Percentiles rank a stretch among this genome's conserved stretches.
These are phyloP conservation scores for Eupeodes luniger DNA, from an alignment of 2,888 invertebrate genomes.

Conservation along the genomic window DNA sequence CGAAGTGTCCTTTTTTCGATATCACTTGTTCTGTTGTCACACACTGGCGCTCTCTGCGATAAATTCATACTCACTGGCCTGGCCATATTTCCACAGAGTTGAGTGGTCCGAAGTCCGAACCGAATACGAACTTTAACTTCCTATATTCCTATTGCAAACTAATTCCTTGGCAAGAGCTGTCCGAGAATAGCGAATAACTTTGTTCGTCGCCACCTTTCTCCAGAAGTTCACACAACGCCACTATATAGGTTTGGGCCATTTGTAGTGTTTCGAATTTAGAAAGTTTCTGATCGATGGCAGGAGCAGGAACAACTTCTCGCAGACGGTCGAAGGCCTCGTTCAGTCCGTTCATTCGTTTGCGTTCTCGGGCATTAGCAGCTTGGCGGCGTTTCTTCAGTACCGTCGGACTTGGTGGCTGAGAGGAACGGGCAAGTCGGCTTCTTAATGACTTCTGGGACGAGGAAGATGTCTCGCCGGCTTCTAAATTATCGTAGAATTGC, in stretches of 20 bases:
- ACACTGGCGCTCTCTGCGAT: constrained; percentile 71
- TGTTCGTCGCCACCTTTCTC: constrained; percentile 82
- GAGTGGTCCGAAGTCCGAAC: background rate
- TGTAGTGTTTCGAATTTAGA: constrained; percentile 92
- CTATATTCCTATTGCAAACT: constrained; percentile 57
- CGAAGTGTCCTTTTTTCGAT: constrained; percentile 61
- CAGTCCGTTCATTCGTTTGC: constrained; percentile 90
- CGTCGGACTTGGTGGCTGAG: constrained; percentile 85
- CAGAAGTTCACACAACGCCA: constrained; percentile 88
- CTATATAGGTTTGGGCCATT: constrained; percentile 92
- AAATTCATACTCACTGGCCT: constrained; percentile 48
- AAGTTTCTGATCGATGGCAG: constrained; percentile 89
- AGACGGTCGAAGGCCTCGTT: constrained; percentile 90
- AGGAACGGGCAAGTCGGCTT: constrained; percentile 12
- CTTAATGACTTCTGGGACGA: constrained; percentile 51
- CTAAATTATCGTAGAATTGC: constrained; percentile 52
- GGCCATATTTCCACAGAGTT: constrained; percentile 2
- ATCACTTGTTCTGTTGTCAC: constrained; percentile 75
- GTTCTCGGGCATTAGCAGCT: constrained; percentile 90
- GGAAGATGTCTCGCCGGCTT: constrained; percentile 55
- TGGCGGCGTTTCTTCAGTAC: constrained; percentile 87
- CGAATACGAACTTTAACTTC: background rate
- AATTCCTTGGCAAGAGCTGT: constrained; percentile 70
- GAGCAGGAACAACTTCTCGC: constrained; percentile 89
- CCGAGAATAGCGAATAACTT: constrained; percentile 76